phyloP scores from a whole-genome alignment of 1,140 invertebrate species.

The Adoxophyes honmai region DNA sequence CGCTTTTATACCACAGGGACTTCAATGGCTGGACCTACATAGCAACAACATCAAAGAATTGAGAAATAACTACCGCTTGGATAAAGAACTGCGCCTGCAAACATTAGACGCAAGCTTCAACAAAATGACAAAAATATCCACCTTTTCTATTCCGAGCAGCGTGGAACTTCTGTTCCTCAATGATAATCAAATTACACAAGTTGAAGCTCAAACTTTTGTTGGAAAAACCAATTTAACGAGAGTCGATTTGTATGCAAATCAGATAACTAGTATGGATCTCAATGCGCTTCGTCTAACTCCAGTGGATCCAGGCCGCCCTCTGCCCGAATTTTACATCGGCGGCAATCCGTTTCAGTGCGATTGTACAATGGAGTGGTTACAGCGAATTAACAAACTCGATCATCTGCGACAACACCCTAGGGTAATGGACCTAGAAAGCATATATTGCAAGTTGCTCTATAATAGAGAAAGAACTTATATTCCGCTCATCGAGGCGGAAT shows the following conservation, averaged over 20 bases:
- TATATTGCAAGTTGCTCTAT: slow-evolving; percentile 93
- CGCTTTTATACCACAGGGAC: slow-evolving; percentile 86
- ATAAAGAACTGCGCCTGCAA: slow-evolving; percentile 83
- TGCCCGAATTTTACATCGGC: slow-evolving; percentile 92
- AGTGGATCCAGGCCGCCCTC: slow-evolving; percentile 80
- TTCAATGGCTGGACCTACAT: slow-evolving; percentile 94
- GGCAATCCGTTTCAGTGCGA: slow-evolving; percentile 93
- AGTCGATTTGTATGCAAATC: slow-evolving; percentile 92
- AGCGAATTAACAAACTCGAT: slow-evolving; percentile 87
- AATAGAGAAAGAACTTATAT: slow-evolving; percentile 88
- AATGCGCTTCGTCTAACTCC: slow-evolving; percentile 86
- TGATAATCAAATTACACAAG: slow-evolving; percentile 87
- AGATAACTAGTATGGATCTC: slow-evolving; percentile 88
- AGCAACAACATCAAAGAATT: slow-evolving; percentile 91
- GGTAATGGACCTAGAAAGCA: slow-evolving; percentile 93
- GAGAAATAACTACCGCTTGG: slow-evolving; percentile 85
- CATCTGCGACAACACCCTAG: slow-evolving; percentile 89
- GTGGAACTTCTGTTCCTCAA: slow-evolving; percentile 89
- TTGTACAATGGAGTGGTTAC: slow-evolving; percentile 93
- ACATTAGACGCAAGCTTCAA: slow-evolving; percentile 91
- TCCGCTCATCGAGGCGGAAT: slow-evolving; percentile 88
- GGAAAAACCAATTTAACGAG: slow-evolving; percentile 89
- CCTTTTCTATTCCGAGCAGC: slow-evolving; percentile 85
- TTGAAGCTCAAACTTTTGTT: slow-evolving; percentile 89
- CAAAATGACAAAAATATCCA: slow-evolving; percentile 84